These are phyloP conservation scores for Saccopteryx bilineata DNA, from an alignment of 2,113 vertebrate species.

Conservation along the genomic window DNA sequence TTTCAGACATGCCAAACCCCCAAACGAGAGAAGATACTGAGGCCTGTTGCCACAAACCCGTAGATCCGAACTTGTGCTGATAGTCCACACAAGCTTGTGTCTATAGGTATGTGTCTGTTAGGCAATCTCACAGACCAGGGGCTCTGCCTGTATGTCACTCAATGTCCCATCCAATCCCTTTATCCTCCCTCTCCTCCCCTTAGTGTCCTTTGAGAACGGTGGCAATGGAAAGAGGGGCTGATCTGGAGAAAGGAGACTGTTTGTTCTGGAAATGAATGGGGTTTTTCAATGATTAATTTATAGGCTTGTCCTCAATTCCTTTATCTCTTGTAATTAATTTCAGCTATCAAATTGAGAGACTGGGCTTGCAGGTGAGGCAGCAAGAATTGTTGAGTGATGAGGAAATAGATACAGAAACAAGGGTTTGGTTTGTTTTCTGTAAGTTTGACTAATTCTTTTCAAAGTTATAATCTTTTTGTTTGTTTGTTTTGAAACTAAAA, in stretches of 20 bases:
- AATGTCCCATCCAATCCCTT: background rate
- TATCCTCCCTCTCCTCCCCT: background rate
- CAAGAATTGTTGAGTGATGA: background rate
- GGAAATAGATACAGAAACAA: background rate
- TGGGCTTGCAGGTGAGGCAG: background rate
- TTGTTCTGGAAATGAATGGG: constrained; percentile 40
- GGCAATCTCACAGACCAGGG: constrained; percentile 85
- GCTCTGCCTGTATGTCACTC: constrained; percentile 51
- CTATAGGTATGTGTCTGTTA: constrained; percentile 98
- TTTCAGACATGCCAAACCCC: constrained; percentile 79
- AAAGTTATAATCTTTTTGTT: background rate
- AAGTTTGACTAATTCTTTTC: background rate
- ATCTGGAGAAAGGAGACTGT: background rate
- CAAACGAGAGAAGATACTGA: constrained; percentile 84
- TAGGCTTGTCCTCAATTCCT: background rate
- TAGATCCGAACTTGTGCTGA: constrained; percentile 99
- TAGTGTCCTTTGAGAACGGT: background rate
- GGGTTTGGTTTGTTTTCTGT: constrained; percentile 31
- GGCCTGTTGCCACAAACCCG: constrained; percentile 98
- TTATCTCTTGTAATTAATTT: background rate
- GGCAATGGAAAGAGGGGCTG: constrained; percentile 18
- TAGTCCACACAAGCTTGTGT: constrained; percentile 97
- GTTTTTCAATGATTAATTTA: constrained; percentile 35
- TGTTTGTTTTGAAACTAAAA: background rate
- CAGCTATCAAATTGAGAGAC: constrained; percentile 55